Percentiles rank a stretch among this genome's conserved stretches.
phyloP scores from a whole-genome alignment of 1,140 invertebrate genomes.

The Musca vetustissima region DNA sequence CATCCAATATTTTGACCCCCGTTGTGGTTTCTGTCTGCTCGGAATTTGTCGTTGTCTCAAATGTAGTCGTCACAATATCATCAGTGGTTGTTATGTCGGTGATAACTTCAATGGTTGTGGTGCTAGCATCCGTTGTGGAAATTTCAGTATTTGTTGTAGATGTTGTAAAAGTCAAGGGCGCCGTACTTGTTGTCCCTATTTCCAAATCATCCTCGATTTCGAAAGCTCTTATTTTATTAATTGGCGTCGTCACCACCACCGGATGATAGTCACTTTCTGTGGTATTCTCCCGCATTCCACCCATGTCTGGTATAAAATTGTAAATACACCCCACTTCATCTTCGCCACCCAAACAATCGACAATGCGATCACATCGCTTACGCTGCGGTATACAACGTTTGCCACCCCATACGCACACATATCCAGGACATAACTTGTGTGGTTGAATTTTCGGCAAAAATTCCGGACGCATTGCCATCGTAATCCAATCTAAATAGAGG shows the following conservation, averaged over 20 bases:
- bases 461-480: slow-evolving; percentile 45
- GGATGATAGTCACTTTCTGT: slow-evolving; percentile 45
- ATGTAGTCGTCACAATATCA: not conserved
- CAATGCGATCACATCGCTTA: slow-evolving; percentile 67
- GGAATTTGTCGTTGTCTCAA: not conserved
- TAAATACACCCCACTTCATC: slow-evolving; percentile 70
- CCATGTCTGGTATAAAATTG: slow-evolving; percentile 49
- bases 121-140: not conserved
- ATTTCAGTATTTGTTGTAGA: not conserved
- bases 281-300: slow-evolving; percentile 30
- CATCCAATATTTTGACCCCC: not conserved
- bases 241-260: not conserved
- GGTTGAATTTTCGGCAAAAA: slow-evolving; percentile 55
- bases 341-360: slow-evolving; percentile 75
- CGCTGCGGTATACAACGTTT: slow-evolving; percentile 67
- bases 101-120: too few species aligned
- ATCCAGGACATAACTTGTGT: slow-evolving; percentile 68
- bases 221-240: not conserved
- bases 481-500: slow-evolving; percentile 74
- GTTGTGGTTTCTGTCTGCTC: not conserved
- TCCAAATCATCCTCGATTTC: not conserved
- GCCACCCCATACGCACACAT: slow-evolving; percentile 64
- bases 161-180: not conserved
- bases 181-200: not conserved
- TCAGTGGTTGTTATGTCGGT: not conserved